A percentile compares a stretch with the other conserved stretches of the same genome.
These are phyloP conservation scores for Drosophila barbarae DNA, from an alignment of 2,888 invertebrate species.

Conservation along the genomic window DNA sequence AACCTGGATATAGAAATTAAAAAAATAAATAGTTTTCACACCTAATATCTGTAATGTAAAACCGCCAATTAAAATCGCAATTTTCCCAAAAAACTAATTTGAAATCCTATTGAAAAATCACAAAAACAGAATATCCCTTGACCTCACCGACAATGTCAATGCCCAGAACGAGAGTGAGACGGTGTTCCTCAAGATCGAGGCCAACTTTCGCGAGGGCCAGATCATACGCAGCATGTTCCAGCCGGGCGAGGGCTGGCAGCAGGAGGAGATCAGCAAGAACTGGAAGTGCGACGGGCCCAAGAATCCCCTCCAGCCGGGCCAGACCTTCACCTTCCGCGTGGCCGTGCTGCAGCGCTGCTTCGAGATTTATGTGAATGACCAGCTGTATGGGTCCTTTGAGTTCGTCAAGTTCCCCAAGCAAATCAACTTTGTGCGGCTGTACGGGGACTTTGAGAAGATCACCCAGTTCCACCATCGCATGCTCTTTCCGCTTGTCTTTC, in stretches of 20 bases:
- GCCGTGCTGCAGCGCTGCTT: constrained; percentile 78
- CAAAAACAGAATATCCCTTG: constrained; percentile 76
- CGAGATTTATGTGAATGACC: constrained; percentile 79
- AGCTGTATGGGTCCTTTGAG: constrained; percentile 78
- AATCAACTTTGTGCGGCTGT: constrained; percentile 76
- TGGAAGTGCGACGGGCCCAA: constrained; percentile 79
- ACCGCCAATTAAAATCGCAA: background rate
- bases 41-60: background rate
- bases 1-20: background rate
- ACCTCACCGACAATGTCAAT: constrained; percentile 77
- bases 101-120: background rate
- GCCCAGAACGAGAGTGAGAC: constrained; percentile 76
- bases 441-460: constrained; percentile 79
- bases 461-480: constrained; percentile 79
- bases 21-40: background rate
- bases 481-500: constrained; percentile 78
- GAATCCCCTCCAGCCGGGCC: constrained; percentile 78
- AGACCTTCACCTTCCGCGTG: constrained; percentile 78
- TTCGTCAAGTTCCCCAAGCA: constrained; percentile 77
- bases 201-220: constrained; percentile 79
- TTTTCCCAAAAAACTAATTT: no score
- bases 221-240: constrained; percentile 79
- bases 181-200: constrained; percentile 78
- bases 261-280: constrained; percentile 79
- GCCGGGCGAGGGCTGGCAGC: constrained; percentile 79